These are phyloP conservation scores for Zaprionus inermis DNA, from an alignment of 1,140 invertebrate species.

Conservation along the genomic window DNA sequence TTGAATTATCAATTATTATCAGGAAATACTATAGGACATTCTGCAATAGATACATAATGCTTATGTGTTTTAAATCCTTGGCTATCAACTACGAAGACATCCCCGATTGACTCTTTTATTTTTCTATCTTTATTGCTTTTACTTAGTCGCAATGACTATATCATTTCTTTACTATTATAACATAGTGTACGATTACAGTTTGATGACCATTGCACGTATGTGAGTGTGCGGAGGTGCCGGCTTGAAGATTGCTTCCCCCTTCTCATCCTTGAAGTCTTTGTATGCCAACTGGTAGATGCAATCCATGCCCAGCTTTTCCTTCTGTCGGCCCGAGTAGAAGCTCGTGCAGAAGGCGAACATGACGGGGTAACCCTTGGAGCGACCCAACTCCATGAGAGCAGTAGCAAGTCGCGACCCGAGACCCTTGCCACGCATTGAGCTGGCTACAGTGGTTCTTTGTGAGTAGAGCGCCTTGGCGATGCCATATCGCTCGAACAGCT, in stretches of 20 bases:
- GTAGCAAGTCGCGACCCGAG: slow-evolving; percentile 39
- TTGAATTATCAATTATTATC: too few species aligned
- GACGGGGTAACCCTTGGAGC: slow-evolving; percentile 38
- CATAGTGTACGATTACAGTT: slow-evolving; percentile 18
- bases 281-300: slow-evolving; percentile 34
- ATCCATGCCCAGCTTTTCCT: slow-evolving; percentile 49
- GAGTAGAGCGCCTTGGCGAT: slow-evolving; percentile 45
- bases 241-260: slow-evolving; percentile 37
- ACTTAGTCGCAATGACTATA: too few species aligned
- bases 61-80: too few species aligned
- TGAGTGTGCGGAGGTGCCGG: slow-evolving; percentile 44
- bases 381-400: slow-evolving; percentile 54
- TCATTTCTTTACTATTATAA: too few species aligned
- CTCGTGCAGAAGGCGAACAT: slow-evolving; percentile 54
- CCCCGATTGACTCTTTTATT: too few species aligned
- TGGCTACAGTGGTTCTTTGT: slow-evolving; percentile 43
- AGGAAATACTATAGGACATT: background rate
- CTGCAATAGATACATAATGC: too few species aligned
- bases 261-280: slow-evolving; percentile 40
- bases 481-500: slow-evolving; percentile 45
- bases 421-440: slow-evolving; percentile 50
- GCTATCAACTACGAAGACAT: too few species aligned
- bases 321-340: slow-evolving; percentile 52
- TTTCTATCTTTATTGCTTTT: too few species aligned
- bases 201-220: slow-evolving; percentile 39